Base-by-base conservation (phyloP, 2,888 invertebrate genomes). In the Perizoma affinitatum region DNA sequence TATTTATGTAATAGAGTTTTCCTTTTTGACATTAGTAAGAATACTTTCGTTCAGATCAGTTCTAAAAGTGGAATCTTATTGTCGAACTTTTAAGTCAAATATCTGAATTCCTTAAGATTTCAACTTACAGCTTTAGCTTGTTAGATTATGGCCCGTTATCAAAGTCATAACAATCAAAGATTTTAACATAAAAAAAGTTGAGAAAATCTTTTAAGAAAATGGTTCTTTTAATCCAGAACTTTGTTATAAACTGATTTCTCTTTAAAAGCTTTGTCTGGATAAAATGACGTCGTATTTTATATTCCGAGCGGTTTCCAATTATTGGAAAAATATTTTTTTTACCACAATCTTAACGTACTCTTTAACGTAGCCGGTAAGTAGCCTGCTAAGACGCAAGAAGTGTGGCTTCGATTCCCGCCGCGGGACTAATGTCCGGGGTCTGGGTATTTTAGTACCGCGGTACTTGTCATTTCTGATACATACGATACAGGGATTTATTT, bases 151-250 rank as follows among this genome's bases (percentile, higher is more conserved):
- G 47, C 43, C 10, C 52, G 38, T 63, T 63, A 63, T 47, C 48
- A 40, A 54, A 58, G 54, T 58, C 42, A 47, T 62, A 58, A 58
- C 54, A 54, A 58, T 47, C 42, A 46, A 22, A 43, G 54, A 43
- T 48, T 49, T 47, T 54, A 58, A 58, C 54, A 51, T 58, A 58
- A 58, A 61, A 58, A 48, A 34, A 6, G 22, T 6, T 11, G 41
- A 41, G 9, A 22, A 22, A 22, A 41, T 33, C 34, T 52, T 52
- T 38, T 33, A 22, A 4, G 4, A 10, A 46, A 56, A 57, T 44
- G 36, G 34, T 50, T 45, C 46, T 48, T 46, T 61, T 11, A 46
- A 46, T 62, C 49, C 43, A 50, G 49, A 49, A 52, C 22, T 58
- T 52, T 34, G 57, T 45, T 46, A 36, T 42, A 41, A 52, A 47